These are phyloP conservation scores for Alfaro cultratus DNA, from an alignment of 2,797 vertebrate species.

Conservation along the genomic window DNA sequence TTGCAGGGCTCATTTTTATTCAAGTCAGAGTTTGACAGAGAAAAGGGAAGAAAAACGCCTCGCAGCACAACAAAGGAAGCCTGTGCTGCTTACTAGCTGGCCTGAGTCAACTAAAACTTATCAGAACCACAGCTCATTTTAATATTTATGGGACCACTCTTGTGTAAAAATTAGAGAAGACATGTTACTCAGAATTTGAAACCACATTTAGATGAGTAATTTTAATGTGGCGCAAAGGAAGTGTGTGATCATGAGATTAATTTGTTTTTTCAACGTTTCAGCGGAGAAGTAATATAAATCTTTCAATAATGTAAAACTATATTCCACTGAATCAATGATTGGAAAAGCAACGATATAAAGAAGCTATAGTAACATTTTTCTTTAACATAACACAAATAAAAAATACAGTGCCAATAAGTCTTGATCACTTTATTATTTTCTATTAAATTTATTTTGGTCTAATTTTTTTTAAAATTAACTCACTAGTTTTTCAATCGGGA, in stretches of 20 bases:
- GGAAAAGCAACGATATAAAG: background rate
- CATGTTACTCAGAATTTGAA: background rate
- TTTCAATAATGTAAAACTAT: background rate
- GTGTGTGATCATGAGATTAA: background rate
- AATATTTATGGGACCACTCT: background rate
- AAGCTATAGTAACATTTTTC: background rate
- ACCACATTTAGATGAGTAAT: slow-evolving; percentile 24
- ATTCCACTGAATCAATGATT: background rate
- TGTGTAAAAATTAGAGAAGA: background rate
- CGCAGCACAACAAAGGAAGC: slow-evolving; percentile 49
- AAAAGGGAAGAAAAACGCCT: slow-evolving; percentile 59
- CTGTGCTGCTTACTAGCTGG: slow-evolving; percentile 34
- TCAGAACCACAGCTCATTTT: background rate
- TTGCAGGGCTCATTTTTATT: slow-evolving; percentile 72
- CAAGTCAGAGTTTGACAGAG: slow-evolving; percentile 66
- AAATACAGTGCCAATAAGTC: background rate
- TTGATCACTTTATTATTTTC: background rate
- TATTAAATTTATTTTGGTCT: background rate
- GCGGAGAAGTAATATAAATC: background rate
- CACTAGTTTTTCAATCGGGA: background rate
- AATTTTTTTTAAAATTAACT: too few relatives aligned
- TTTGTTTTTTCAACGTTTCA: background rate
- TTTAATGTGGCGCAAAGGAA: background rate
- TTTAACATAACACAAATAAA: background rate
- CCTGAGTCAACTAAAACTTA: slow-evolving; percentile 16